Percentiles rank a stretch among this genome's conserved stretches.
Evolutionary conservation across 2,797 vertebrate genomes (phyloP).

Genomic region (Scyliorhinus canicula): DNA sequence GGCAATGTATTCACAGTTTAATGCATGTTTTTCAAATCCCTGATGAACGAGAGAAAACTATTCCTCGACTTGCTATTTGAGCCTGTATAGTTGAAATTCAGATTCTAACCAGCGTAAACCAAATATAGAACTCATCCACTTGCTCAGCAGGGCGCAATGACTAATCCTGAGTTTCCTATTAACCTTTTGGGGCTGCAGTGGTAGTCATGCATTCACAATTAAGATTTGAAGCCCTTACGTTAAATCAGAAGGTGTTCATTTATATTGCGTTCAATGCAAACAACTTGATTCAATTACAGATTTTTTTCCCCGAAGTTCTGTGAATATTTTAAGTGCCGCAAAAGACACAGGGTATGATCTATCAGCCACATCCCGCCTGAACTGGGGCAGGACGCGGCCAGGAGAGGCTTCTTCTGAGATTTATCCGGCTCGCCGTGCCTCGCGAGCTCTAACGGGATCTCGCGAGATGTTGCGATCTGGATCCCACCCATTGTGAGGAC

Average conservation of each 20-base stretch:
- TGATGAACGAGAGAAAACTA: not conserved
- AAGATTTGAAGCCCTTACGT: not conserved
- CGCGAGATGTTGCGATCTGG: too few relatives aligned
- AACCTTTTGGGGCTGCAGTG: not conserved
- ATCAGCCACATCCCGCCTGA: too few relatives aligned
- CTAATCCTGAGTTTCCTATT: not conserved
- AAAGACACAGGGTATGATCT: too few relatives aligned
- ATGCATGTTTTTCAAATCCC: not conserved
- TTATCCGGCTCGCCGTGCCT: too few relatives aligned
- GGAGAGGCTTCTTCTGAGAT: too few relatives aligned
- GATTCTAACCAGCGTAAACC: not conserved
- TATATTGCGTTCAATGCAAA: not conserved
- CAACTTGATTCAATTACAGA: not conserved
- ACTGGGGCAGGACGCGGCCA: too few relatives aligned
- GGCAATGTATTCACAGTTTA: not conserved
- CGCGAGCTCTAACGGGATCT: too few relatives aligned
- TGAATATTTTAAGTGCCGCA: not conserved
- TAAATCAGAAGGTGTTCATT: not conserved
- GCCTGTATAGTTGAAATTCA: not conserved
- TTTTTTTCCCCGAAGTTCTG: not conserved
- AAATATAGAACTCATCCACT: not conserved
- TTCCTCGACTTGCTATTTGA: not conserved
- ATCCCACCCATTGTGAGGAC: too few relatives aligned
- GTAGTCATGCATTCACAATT: constrained; percentile 1
- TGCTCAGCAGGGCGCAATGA: constrained; percentile 1